Evolutionary conservation across 2,888 invertebrate species (phyloP), one percentile per base, ranked within the genome.

Genomic region (Erebia ligea): DNA sequence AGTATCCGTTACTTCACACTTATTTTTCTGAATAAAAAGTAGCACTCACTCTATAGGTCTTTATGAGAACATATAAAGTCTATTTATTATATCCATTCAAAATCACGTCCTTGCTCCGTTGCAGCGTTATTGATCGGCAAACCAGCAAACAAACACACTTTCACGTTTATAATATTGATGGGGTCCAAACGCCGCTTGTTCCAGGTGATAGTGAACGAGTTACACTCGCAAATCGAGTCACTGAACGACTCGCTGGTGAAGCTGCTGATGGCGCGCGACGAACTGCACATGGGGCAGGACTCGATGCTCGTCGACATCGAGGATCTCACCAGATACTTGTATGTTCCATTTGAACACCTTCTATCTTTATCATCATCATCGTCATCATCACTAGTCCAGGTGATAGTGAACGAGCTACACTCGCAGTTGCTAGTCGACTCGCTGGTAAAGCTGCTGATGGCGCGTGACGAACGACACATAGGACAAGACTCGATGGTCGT

Each of bases 251-350:
- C 96, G 70, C 94, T 99, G 78, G 98, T 99, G 70, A 96, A 97
- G 86, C 95, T 97, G 86, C 92, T 99, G 80, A 96, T 99, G 95
- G 97, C 97, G 82, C 94, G 99, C 76, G 99, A 99, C 91, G 98
- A 99, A 88, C 94, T 99, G 64, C 98, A 99, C 91, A 99, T 99
- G 98, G 97, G 98, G 76, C 98, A 99, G 89, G 99, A 99, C 89
- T 98, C 99, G 56, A 98, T 98, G 97, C 95, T 99, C 77, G 98
- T 99, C 52, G 99, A 99, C 86, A 98, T 99, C 81, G 99, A 99
- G 91, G 99, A 99, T 92, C 95, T 98, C 4, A 25, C 25, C 25
- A 25, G 25, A 25, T 25, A 25, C 25, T 25, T 25, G 25, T 25
- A 25, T 25, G 25, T 25, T 25, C 2, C 25, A 25, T 25, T 25